Percentiles rank a stretch among this genome's conserved stretches.
phyloP scores from a whole-genome alignment of 2,888 invertebrate species.

The Hydraecia micacea region DNA sequence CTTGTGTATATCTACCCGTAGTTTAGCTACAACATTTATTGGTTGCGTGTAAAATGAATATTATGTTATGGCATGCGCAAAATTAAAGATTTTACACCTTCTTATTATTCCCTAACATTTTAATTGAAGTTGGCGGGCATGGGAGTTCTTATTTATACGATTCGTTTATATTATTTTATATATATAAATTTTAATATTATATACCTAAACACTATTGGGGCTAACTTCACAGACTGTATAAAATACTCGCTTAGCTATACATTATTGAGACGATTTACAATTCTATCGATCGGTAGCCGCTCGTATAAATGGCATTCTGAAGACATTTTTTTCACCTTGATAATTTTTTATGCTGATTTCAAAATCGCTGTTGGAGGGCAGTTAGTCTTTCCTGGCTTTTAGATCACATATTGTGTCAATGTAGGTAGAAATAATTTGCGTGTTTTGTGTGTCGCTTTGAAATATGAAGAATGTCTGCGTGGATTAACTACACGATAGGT shows the following conservation, averaged over 20 bases:
- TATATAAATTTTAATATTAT: too few relatives aligned
- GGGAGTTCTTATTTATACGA: conserved; percentile 55
- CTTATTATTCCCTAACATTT: conserved; percentile 71
- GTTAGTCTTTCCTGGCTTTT: conserved; percentile 72
- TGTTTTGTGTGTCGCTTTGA: background rate
- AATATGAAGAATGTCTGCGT: background rate
- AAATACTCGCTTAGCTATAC: conserved; percentile 65
- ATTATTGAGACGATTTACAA: conserved; percentile 84
- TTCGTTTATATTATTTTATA: conserved; percentile 53
- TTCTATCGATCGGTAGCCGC: conserved; percentile 82
- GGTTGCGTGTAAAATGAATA: conserved; percentile 77
- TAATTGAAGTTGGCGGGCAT: conserved; percentile 71
- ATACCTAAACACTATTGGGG: conserved; percentile 50
- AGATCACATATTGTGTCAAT: conserved; percentile 61
- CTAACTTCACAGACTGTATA: conserved; percentile 48
- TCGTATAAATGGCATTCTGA: conserved; percentile 82
- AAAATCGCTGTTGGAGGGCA: conserved; percentile 72
- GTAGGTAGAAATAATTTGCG: conserved; percentile 31
- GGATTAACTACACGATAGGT: background rate
- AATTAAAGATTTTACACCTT: conserved; percentile 83
- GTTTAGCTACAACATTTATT: conserved; percentile 67
- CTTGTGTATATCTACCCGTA: conserved; percentile 51
- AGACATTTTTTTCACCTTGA: conserved; percentile 85
- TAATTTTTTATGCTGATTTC: conserved; percentile 77
- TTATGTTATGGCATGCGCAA: conserved; percentile 80